Evolutionary conservation across 1,140 invertebrate genomes (phyloP), one percentile per base, ranked within the genome.

Genomic region (Anastatus disparis): DNA sequence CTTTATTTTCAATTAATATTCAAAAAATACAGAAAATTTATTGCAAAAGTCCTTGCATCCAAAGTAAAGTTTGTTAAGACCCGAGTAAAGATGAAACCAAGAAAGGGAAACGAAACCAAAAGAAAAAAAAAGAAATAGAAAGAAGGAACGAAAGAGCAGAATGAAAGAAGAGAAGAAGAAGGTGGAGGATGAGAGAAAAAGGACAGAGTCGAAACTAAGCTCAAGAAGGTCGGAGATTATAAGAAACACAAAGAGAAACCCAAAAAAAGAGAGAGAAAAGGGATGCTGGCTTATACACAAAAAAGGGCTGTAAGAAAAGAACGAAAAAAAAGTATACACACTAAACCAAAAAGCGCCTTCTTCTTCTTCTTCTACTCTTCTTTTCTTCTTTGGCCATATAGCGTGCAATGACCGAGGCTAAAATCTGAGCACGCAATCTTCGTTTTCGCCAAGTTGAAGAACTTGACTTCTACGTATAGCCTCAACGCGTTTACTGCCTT

Each of bases 361-460:
- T n/a, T n/a, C n/a, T n/a, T n/a, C n/a, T n/a, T n/a, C n/a, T n/a
- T n/a, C n/a, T n/a, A n/a, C n/a, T n/a, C n/a, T n/a, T n/a, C n/a
- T n/a, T n/a, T n/a, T n/a, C n/a, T n/a, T n/a, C n/a, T n/a, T n/a
- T n/a, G n/a, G n/a, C n/a, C n/a, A n/a, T 7, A 20, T 4, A 22
- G 26, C 77, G 80, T 81, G 75, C 81, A 81, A 78, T 82, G 81
- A 82, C 80, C 81, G 81, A 70, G 31, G 27, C 22, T 22, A 26
- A 26, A 6, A 55, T 55, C 67, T 65, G 72, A 50, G 76, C 74
- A 74, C 71, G 77, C 69, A 70, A 79, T 75, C 70, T 44, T 75
- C 56, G n/a, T n/a, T n/a, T 10, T 35, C 31, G 31, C 4, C 31
- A 35, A 10, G 35, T 12, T n/a, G 42, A 44, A 13, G 42, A 9